Base-by-base conservation (phyloP, 2,888 invertebrate species). In the Napeogenes inachia region DNA sequence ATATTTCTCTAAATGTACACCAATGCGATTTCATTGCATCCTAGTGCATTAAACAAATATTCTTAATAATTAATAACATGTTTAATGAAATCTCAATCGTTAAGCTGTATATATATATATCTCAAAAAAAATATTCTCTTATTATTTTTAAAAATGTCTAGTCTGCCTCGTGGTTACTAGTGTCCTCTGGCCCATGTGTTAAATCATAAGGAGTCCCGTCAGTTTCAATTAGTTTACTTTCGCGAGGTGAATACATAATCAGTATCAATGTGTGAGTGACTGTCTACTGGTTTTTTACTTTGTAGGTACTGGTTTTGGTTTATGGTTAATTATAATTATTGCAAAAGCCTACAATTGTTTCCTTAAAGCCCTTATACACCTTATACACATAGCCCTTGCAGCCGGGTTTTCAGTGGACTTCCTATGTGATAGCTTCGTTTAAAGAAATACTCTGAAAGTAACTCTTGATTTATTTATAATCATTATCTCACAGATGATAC, bases 211-310 rank as follows among this genome's bases (percentile, higher is more conserved):
- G 71, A 73, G 69, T 73, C 72, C 70, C 76, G 81, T 82, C 82
- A 65, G 69, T 75, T 77, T 76, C 78, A 83, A 84, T 85, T 82
- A 83, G 72, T 65, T 60, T 61, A 70, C 61, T 71, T 74, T 71
- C 74, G 71, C 69, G 69, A 69, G 62, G 71, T 71, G 71, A 77
- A 79, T 77, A 73, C 76, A 70, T 77, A 77, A 80, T 76, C 64
- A 68, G 65, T 50, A 68, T 68, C 60, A 74, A 70, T 74, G 63
- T 72, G 67, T 5, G 53, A 8, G 66, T 71, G 70, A 73, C 72
- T 71, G 68, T 72, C 21, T 21, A 21, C 21, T 21, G 21, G 21
- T 66, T 62, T 64, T 54, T 6, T 30, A 59, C 57, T 59, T 46
- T 67, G 12, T 56, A 53, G 21, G 21, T 21, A 21, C 21, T 54